Percentiles rank a stretch among this genome's conserved stretches.
phyloP scores from a whole-genome alignment of 92 coral and sea anemone genomes.

The Pocillopora meandrina region DNA sequence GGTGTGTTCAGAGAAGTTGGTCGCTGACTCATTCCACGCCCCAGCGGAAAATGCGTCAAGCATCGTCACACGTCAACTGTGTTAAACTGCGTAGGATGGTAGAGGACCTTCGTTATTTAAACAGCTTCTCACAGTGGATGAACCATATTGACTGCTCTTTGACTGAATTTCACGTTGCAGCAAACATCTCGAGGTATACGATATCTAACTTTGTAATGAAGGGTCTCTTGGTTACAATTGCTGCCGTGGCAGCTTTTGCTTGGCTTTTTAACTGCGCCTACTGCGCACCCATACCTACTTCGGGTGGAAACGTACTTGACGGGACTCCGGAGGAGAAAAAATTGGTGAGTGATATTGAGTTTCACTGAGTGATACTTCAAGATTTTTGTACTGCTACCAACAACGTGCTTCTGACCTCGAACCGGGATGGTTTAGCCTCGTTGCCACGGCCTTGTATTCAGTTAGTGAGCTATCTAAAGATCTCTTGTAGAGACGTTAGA shows the following conservation, averaged over 20 bases:
- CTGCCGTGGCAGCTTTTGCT: background rate
- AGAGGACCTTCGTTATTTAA: background rate
- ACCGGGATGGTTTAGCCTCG: no score
- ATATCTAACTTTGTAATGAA: background rate
- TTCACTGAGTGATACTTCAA: no score
- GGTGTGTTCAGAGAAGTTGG: background rate
- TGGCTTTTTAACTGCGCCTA: background rate
- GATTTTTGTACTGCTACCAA: no score
- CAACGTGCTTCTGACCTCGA: no score
- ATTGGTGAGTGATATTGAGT: no score
- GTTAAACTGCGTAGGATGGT: background rate
- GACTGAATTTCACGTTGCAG: background rate
- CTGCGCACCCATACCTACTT: conserved; percentile 4
- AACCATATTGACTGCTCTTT: background rate
- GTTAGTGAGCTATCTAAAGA: no score
- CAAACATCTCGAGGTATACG: background rate
- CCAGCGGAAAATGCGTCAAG: background rate
- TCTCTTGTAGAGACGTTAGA: no score
- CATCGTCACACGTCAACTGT: background rate
- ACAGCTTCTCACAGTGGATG: background rate
- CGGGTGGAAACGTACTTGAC: no score
- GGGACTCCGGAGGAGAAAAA: no score
- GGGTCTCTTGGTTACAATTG: background rate
- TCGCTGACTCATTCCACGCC: no score
- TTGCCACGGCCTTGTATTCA: no score